These are phyloP conservation scores for Zaprionus africanus DNA, from an alignment of 1,140 invertebrate genomes.

Conservation along the genomic window DNA sequence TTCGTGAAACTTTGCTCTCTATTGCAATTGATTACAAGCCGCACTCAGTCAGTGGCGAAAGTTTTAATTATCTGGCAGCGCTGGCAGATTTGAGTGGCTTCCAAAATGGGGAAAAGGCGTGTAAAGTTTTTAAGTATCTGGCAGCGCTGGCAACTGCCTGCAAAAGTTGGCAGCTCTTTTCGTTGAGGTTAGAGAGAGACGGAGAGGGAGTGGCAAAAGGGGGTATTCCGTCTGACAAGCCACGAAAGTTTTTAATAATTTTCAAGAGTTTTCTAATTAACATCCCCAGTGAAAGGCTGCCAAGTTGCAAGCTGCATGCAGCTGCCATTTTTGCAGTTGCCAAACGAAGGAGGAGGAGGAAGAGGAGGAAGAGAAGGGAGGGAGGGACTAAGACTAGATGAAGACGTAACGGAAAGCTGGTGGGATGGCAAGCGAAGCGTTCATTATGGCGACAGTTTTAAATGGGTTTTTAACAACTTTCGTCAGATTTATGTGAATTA, in stretches of 20 bases:
- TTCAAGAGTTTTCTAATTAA: constrained; percentile 82
- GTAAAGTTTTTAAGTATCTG: constrained; percentile 41
- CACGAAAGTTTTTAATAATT: constrained; percentile 79
- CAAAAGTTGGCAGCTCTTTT: constrained; percentile 46
- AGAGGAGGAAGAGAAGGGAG: not conserved
- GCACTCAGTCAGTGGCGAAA: constrained; percentile 11
- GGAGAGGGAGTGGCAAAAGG: not conserved
- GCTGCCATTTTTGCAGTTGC: constrained; percentile 41
- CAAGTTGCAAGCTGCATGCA: constrained; percentile 32
- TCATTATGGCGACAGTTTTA: constrained; percentile 76
- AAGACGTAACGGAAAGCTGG: constrained; percentile 34
- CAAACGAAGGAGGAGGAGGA: not conserved
- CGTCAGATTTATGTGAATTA: constrained; percentile 74
- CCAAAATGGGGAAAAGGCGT: not conserved
- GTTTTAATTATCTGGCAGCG: constrained; percentile 19
- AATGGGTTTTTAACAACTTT: constrained; percentile 78
- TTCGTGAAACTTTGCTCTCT: not conserved
- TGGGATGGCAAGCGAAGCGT: constrained; percentile 40
- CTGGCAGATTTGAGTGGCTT: constrained; percentile 8
- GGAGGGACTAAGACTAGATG: not conserved
- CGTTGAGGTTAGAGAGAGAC: not conserved
- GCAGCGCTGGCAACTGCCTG: constrained; percentile 3
- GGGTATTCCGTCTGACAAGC: constrained; percentile 38
- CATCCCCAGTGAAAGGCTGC: constrained; percentile 53
- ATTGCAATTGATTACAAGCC: not conserved